These are phyloP conservation scores for Muscidifurax raptorellus DNA, from an alignment of 1,140 invertebrate species.

Conservation along the genomic window DNA sequence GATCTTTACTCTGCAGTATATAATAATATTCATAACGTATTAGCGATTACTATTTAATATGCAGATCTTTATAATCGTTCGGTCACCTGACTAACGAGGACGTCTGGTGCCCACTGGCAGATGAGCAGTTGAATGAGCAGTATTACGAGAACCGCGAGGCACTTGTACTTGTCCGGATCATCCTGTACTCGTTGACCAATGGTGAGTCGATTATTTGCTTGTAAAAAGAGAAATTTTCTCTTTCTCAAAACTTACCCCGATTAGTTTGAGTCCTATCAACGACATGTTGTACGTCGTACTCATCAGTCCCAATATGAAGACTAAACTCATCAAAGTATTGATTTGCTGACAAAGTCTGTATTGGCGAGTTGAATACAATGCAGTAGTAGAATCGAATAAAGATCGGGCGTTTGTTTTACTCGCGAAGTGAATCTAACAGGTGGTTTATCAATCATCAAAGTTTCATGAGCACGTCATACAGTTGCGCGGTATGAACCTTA, in stretches of 20 bases:
- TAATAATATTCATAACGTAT: not conserved
- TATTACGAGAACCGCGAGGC: not conserved
- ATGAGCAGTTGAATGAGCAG: not conserved
- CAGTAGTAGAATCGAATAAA: not conserved
- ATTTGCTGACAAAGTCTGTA: not conserved
- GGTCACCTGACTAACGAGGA: not conserved
- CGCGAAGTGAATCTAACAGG: not conserved
- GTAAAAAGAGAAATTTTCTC: too few species aligned
- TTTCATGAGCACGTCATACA: too few species aligned
- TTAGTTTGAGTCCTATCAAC: not conserved
- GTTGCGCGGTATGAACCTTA: too few species aligned
- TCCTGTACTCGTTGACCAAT: not conserved
- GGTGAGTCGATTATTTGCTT: not conserved
- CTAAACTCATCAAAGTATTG: not conserved
- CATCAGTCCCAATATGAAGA: not conserved
- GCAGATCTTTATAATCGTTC: too few species aligned
- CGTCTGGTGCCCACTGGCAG: not conserved
- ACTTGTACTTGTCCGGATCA: slow-evolving; percentile 7
- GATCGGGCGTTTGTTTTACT: not conserved
- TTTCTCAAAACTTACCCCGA: not conserved
- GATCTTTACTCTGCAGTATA: not conserved
- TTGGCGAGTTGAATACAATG: not conserved
- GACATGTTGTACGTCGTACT: slow-evolving; percentile 14
- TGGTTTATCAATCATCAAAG: too few species aligned
- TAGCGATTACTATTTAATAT: not conserved